Conservation (phyloP, 2,888 invertebrate species). For the Ophraella communa region DNA sequence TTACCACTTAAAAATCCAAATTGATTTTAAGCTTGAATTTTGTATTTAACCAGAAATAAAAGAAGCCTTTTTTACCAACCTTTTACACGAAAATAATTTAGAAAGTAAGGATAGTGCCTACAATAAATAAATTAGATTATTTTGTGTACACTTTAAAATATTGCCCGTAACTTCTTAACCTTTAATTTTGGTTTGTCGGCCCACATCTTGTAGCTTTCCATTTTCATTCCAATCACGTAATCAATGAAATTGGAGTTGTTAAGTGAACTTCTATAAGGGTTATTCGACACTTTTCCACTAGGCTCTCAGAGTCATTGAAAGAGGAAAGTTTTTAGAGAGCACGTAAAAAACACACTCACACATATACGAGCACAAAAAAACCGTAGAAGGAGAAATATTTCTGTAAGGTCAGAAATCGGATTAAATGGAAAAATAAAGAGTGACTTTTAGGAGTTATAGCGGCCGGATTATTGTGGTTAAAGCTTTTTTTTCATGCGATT, state of each 20-base stretch:
- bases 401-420: constrained; percentile 1
- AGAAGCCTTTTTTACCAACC: too few species aligned
- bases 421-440: constrained; percentile 25
- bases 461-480: constrained; percentile 18
- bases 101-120: too few species aligned
- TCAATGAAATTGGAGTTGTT: constrained; percentile 58
- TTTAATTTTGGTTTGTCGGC: constrained; percentile 2
- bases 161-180: constrained; percentile 1
- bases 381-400: background rate
- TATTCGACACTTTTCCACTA: constrained; percentile 52
- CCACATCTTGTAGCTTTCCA: background rate
- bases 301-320: constrained; percentile 7
- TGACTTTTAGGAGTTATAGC: constrained; percentile 13
- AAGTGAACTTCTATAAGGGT: constrained; percentile 57
- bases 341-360: background rate
- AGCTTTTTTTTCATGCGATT: constrained; percentile 8
- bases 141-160: background rate
- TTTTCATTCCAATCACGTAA: constrained; percentile 47
- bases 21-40: too few species aligned
- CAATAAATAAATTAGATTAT: background rate
- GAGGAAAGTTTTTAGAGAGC: constrained; percentile 12
- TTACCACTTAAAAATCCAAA: too few species aligned
- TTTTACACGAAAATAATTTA: too few species aligned
- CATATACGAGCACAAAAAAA: background rate
- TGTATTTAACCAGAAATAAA: too few species aligned